Percentiles rank a stretch among this genome's conserved stretches.
phyloP scores from a whole-genome alignment of 1,140 invertebrate genomes.

The Papilio dardanus region DNA sequence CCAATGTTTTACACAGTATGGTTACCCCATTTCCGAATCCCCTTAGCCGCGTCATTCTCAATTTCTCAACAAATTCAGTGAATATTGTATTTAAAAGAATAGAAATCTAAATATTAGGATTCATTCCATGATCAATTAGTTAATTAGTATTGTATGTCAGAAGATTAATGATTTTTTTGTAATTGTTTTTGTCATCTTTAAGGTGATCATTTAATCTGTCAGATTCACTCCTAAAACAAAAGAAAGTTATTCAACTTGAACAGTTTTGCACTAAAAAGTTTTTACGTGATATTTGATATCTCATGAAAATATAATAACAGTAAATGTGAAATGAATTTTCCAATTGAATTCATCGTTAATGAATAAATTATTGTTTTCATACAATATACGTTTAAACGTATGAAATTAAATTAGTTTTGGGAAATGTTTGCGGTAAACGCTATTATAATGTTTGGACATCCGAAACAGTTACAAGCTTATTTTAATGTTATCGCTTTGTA shows the following conservation, averaged over 20 bases:
- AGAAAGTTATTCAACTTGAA: background rate
- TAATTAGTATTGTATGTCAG: background rate
- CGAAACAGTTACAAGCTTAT: background rate
- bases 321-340: background rate
- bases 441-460: background rate
- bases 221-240: background rate
- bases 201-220: background rate
- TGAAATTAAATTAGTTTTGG: background rate
- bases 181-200: background rate
- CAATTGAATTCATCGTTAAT: background rate
- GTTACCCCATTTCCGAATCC: no score
- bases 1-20: no score
- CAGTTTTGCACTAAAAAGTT: background rate
- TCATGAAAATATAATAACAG: constrained; percentile 4
- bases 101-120: background rate
- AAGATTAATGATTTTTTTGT: background rate
- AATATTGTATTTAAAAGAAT: background rate
- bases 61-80: no score
- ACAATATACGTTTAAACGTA: background rate
- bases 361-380: background rate
- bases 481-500: background rate
- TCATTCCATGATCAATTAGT: background rate
- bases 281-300: background rate
- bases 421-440: background rate
- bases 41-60: no score